A percentile compares a stretch with the other conserved stretches of the same genome.
Conservation (phyloP, 2,888 invertebrate genomes). For the Spisula solida region DNA sequence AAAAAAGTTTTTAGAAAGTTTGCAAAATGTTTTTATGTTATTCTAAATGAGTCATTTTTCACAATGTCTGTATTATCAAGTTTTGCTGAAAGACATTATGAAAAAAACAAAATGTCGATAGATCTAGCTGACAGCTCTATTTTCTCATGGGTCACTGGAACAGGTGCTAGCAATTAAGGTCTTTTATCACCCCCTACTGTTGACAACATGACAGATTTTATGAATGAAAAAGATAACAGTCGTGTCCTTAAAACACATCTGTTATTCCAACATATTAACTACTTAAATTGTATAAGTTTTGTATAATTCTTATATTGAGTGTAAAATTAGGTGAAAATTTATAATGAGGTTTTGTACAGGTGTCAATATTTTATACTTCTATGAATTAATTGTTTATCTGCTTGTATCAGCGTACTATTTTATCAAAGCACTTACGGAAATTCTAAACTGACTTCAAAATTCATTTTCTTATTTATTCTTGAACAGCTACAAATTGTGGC, state of each 20-base stretch:
- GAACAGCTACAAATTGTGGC: too few species aligned
- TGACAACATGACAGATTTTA: neutral
- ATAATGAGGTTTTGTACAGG: neutral
- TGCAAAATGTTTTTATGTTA: too few species aligned
- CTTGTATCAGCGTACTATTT: too few species aligned
- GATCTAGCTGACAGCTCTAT: neutral
- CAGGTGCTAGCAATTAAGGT: slow-evolving; percentile 9
- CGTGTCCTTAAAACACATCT: neutral
- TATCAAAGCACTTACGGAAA: too few species aligned
- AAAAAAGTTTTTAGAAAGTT: neutral
- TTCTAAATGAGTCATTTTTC: slow-evolving; percentile 4
- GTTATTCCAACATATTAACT: neutral
- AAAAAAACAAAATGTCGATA: neutral
- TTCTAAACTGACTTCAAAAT: too few species aligned
- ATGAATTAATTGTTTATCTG: too few species aligned
- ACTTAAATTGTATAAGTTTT: neutral
- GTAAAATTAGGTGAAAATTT: slow-evolving; percentile 20
- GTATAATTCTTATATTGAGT: neutral
- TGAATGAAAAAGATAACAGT: slow-evolving; percentile 25
- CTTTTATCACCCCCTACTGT: neutral
- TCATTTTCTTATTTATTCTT: too few species aligned
- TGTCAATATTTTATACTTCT: too few species aligned
- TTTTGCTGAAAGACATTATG: neutral
- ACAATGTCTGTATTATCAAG: neutral
- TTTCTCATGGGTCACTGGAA: neutral